A percentile compares a stretch with the other conserved stretches of the same genome.
phyloP scores from a whole-genome alignment of 2,888 invertebrate species.

The Eupithecia subfuscata region DNA sequence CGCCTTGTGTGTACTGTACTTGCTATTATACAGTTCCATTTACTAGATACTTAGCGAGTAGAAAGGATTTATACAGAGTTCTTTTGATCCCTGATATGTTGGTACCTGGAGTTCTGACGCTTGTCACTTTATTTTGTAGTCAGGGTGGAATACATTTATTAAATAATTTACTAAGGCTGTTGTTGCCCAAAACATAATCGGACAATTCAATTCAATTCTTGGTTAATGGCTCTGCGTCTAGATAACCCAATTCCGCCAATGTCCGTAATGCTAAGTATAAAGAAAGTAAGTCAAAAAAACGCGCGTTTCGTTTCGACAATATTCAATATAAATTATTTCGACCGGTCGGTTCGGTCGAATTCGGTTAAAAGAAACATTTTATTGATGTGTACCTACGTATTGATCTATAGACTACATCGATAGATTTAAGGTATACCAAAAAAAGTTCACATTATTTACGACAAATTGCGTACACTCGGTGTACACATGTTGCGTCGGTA shows the following conservation, averaged over 20 bases:
- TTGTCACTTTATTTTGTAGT: neutral
- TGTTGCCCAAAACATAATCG: too few species aligned
- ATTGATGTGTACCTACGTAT: neutral
- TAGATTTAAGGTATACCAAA: conserved; percentile 11
- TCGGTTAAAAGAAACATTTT: neutral
- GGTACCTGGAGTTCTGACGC: neutral
- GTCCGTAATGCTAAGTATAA: too few species aligned
- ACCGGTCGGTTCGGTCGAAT: neutral
- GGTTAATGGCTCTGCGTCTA: too few species aligned
- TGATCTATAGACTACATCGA: neutral
- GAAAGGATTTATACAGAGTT: neutral
- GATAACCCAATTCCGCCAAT: too few species aligned
- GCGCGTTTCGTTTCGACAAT: too few species aligned
- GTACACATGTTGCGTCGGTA: conserved; percentile 34
- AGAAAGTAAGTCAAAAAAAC: too few species aligned
- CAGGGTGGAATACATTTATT: neutral
- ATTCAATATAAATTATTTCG: too few species aligned
- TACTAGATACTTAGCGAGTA: neutral
- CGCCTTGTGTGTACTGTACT: too few species aligned
- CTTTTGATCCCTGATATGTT: conserved; percentile 30
- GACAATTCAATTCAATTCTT: too few species aligned
- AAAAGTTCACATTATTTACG: conserved; percentile 39
- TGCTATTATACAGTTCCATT: too few species aligned
- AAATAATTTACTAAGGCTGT: neutral
- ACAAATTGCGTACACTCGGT: conserved; percentile 43